Evolutionary conservation across 2,888 invertebrate genomes (phyloP), one percentile per base, ranked within the genome.

Genomic region (Tiliacea aurago): DNA sequence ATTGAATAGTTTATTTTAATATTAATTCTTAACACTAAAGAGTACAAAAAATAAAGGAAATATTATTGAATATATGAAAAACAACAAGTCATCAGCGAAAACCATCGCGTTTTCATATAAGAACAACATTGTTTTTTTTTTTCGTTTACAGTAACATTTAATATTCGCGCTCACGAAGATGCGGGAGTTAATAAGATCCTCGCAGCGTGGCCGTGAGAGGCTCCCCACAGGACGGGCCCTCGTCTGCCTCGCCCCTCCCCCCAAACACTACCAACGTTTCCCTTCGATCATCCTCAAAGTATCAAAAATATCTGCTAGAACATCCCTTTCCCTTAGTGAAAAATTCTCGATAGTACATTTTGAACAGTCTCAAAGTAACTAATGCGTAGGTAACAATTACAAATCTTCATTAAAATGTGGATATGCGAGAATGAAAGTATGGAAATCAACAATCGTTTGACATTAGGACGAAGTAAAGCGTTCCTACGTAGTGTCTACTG

Each of bases 31-130:
- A 87, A 92, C 89, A 95, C 95, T 96, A 96, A 96, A 96, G 96
- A 96, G 96, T 96, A 96, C 96, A 96, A 96, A 96, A 96, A 96
- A 96, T 96, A 96, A 96, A 96, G 96, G 96, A 96, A 96, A 95
- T 95, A 94, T 95, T 93, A 96, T 91, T 95, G 96, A 96, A 95
- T 95, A 95, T 95, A 95, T 95, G 95, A 95, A 96, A 95, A 96
- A 95, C 96, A 96, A 96, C 96, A 95, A 95, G 95, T 95, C 91
- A 93, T 94, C 89, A 93, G 95, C 95, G 96, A 95, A 93, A 91
- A 92, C 89, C 89, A 93, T 95, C 95, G 95, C 95, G 83, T 87
- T 94, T 92, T 95, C 94, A 94, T 95, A 95, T 95, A 96, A 94
- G 96, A 95, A 95, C 96, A 96, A 95, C 96, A 94, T 95, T 93